Evolutionary conservation across 2,888 invertebrate genomes (phyloP).

Genomic region (Dioctria linearis): DNA sequence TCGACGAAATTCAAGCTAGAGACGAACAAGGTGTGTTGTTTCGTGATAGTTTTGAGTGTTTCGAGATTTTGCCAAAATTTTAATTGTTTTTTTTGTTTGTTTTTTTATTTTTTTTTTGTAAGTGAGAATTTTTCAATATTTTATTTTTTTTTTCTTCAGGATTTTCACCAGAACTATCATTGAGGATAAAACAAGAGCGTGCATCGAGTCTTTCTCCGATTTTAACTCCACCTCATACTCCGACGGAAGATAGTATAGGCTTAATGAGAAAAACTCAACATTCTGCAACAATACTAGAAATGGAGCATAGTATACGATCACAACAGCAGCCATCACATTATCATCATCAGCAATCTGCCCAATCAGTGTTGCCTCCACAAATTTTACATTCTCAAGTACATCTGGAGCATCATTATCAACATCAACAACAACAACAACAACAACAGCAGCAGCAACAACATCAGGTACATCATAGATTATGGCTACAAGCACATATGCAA

Average conservation of each 20-base stretch:
- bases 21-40: slow-evolving; percentile 68
- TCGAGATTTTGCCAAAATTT: not conserved
- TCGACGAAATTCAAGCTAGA: slow-evolving; percentile 70
- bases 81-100: not conserved
- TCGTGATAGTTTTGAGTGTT: not conserved
- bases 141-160: slow-evolving; percentile 67
- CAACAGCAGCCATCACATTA: slow-evolving; percentile 17
- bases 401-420: slow-evolving; percentile 45
- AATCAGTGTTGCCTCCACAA: slow-evolving; percentile 18
- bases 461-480: slow-evolving; percentile 33
- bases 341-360: slow-evolving; percentile 25
- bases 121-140: slow-evolving; percentile 23
- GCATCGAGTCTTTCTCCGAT: slow-evolving; percentile 75
- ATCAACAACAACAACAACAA: slow-evolving; percentile 42
- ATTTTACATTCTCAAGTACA: slow-evolving; percentile 10
- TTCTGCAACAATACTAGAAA: slow-evolving; percentile 62
- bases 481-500: slow-evolving; percentile 54
- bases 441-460: slow-evolving; percentile 43
- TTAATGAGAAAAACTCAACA: slow-evolving; percentile 59
- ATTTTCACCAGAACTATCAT: slow-evolving; percentile 74
- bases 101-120: not conserved
- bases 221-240: slow-evolving; percentile 82
- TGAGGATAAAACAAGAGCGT: slow-evolving; percentile 77
- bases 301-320: slow-evolving; percentile 60
- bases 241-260: slow-evolving; percentile 73